These are phyloP conservation scores for Pseudolaguvia tuberculata DNA, from an alignment of 2,113 vertebrate species.

Conservation along the genomic window DNA sequence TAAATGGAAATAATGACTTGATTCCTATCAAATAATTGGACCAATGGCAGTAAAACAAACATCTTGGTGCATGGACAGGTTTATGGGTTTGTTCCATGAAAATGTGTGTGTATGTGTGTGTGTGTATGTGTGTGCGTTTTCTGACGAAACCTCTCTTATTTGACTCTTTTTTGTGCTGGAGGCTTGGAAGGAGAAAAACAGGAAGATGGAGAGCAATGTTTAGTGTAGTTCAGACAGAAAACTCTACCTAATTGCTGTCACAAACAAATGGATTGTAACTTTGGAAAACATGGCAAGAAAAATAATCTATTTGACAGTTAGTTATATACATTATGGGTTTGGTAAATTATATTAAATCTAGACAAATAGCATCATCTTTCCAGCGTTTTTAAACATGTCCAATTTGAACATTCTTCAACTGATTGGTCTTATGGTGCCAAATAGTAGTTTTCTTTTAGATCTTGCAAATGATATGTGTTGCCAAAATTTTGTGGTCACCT, in stretches of 20 bases:
- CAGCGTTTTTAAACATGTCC: constrained; percentile 21
- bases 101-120: constrained; percentile 6
- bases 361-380: not conserved
- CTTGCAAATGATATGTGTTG: too few species aligned
- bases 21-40: constrained; percentile 50
- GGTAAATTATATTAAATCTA: not conserved
- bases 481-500: too few species aligned
- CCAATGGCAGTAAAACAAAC: constrained; percentile 33
- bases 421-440: too few species aligned
- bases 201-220: constrained; percentile 17
- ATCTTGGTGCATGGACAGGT: constrained; percentile 16
- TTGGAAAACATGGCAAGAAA: not conserved
- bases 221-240: constrained; percentile 17
- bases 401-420: constrained; percentile 3
- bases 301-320: constrained; percentile 18
- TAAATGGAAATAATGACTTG: constrained; percentile 38
- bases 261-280: constrained; percentile 46
- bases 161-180: constrained; percentile 9
- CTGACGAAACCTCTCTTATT: constrained; percentile 21
- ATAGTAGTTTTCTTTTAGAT: too few species aligned
- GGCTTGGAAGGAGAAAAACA: constrained; percentile 12
- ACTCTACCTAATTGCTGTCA: constrained; percentile 31
- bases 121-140: constrained; percentile 6
- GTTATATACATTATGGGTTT: constrained; percentile 10
- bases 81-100: constrained; percentile 18